phyloP scores from a whole-genome alignment of 2,113 vertebrate species.

The Hirundichthys speculiger region DNA sequence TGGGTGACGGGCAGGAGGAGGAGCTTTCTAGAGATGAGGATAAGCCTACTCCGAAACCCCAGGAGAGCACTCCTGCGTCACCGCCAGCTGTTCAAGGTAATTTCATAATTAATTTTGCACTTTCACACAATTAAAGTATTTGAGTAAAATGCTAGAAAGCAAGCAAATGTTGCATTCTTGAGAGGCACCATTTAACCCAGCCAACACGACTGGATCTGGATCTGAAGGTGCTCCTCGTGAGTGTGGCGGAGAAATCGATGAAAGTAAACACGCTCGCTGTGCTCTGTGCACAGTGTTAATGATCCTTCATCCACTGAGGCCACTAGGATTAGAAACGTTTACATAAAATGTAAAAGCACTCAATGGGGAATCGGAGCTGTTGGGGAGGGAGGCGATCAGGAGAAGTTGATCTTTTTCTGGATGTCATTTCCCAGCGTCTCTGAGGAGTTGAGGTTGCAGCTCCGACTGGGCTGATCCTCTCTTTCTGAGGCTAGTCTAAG shows the following conservation, averaged over 20 bases:
- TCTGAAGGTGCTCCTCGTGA: background rate
- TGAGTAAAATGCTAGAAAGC: conserved; percentile 5
- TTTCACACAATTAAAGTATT: conserved; percentile 31
- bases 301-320: conserved; percentile 22
- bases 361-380: background rate
- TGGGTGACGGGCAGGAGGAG: conserved; percentile 4
- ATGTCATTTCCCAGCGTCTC: too few relatives aligned
- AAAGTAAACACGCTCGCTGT: conserved; percentile 24
- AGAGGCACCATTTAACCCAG: background rate
- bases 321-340: background rate
- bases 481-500: too few relatives aligned
- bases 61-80: conserved; percentile 1
- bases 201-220: background rate
- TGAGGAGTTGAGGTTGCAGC: too few relatives aligned
- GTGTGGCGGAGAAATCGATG: conserved; percentile 35
- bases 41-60: conserved; percentile 37
- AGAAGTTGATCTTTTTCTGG: too few relatives aligned
- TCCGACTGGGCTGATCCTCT: too few relatives aligned
- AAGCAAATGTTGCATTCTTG: conserved; percentile 2
- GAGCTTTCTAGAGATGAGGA: conserved; percentile 15
- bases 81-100: conserved; percentile 54
- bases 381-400: too few relatives aligned
- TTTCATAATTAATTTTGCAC: conserved; percentile 21
- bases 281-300: conserved; percentile 18
- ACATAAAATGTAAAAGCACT: background rate